These are phyloP conservation scores for Pardosa pseudoannulata DNA, from an alignment of 2,888 invertebrate genomes.

Conservation along the genomic window DNA sequence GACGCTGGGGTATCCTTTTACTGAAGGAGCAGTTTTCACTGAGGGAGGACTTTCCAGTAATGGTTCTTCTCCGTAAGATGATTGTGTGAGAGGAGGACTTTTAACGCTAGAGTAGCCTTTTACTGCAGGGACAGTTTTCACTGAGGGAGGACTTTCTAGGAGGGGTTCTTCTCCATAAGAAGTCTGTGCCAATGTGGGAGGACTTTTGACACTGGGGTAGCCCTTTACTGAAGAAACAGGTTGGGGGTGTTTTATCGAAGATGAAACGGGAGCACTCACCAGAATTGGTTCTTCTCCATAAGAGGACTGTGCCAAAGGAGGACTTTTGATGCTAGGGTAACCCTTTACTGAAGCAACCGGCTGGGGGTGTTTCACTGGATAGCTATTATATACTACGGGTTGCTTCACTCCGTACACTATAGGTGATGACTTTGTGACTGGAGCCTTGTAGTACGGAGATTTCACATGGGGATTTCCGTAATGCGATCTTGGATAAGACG, in stretches of 20 bases:
- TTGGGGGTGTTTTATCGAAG: background rate
- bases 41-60: background rate
- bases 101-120: too few species aligned
- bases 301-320: too few species aligned
- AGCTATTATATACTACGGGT: background rate
- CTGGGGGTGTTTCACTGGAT: background rate
- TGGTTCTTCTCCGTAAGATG: too few species aligned
- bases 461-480: background rate
- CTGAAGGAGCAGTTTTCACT: background rate
- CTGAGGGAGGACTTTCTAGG: too few species aligned
- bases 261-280: background rate
- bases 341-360: background rate
- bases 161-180: too few species aligned
- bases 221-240: background rate
- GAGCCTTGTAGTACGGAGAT: background rate
- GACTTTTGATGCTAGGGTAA: too few species aligned
- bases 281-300: too few species aligned
- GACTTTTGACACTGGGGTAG: background rate
- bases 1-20: too few species aligned
- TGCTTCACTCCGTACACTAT: background rate
- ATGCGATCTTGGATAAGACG: background rate
- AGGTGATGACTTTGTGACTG: background rate
- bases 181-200: too few species aligned
- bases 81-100: too few species aligned
- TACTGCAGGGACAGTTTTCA: too few species aligned